Evolutionary conservation across 2,113 vertebrate genomes (phyloP), one percentile per base, ranked within the genome.

Genomic region (Epinephelus lanceolatus): DNA sequence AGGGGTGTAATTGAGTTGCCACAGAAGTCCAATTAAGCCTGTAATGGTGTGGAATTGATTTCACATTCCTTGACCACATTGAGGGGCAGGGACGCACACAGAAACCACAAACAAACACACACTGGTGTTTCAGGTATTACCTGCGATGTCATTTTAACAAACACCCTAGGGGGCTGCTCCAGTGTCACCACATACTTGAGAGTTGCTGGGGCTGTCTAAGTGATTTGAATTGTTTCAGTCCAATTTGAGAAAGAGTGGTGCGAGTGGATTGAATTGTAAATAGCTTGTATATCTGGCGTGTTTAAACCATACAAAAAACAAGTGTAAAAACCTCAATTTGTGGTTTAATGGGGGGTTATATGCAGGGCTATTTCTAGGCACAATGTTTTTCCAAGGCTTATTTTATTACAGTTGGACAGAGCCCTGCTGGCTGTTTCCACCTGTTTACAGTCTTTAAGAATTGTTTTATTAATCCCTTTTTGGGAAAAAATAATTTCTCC

Each of bases 31-130:
- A 65, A 40, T 86, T 89, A 73, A 72, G 33, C 33, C 47, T 13
- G 11, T 73, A 72, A 71, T 71, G 55, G 59, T 12, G 62, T 61
- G 37, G 45, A 81, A 59, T 53, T 78, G 78, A 86, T 78, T 88
- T 75, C 27, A 52, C 37, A 70, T 67, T 12, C 37, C 19, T 40
- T 70, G 56, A 62, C n/a, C 15, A 56, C 69, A 74, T 25, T 68
- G 52, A 56, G 17, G n/a, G 56, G 0, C 0, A 5, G 49, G 33
- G 37, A 23, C 18, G 12, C 62, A 37, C 21, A 1, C 33, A 74
- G 18, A 18, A 69, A 70, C 25, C 47, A 47, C 37, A 74, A 27
- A 76, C 55, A 74, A 27, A 76, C 55, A 49, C 30, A 40, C 19
- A 25, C 27, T 60, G 6, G 55, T 42, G 27, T 77, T 18, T 42